phyloP scores from a whole-genome alignment of 2,797 vertebrate species.

The Anguilla marmorata region DNA sequence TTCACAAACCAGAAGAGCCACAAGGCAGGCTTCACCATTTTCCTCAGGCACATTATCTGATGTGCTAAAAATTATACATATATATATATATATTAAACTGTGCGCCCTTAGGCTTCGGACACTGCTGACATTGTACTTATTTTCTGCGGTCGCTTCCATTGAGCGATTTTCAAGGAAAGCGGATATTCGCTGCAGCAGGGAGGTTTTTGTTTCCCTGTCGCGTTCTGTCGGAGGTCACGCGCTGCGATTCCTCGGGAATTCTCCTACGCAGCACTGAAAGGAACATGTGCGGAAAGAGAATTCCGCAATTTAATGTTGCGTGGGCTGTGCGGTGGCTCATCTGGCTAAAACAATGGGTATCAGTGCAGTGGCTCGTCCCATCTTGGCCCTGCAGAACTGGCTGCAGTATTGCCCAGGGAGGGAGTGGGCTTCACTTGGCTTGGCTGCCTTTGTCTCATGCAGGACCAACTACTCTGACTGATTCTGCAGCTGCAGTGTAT shows the following conservation, averaged over 20 bases:
- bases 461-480: not conserved
- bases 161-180: not conserved
- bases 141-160: not conserved
- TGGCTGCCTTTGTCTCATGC: not conserved
- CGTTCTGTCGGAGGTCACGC: not conserved
- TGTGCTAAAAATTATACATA: conserved; percentile 41
- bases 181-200: not conserved
- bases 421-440: not conserved
- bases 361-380: not conserved
- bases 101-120: not conserved
- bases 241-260: not conserved
- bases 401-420: not conserved
- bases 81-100: not conserved
- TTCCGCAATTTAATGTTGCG: not conserved
- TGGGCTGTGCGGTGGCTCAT: not conserved
- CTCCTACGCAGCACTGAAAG: not conserved
- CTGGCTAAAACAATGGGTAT: not conserved
- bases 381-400: not conserved
- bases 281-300: not conserved
- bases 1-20: conserved; percentile 61
- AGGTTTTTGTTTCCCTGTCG: not conserved
- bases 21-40: conserved; percentile 59
- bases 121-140: conserved; percentile 17
- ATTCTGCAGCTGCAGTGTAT: not conserved
- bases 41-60: conserved; percentile 62